Conservation (phyloP, 2,113 vertebrate genomes). For the Ceyx margarethae region DNA sequence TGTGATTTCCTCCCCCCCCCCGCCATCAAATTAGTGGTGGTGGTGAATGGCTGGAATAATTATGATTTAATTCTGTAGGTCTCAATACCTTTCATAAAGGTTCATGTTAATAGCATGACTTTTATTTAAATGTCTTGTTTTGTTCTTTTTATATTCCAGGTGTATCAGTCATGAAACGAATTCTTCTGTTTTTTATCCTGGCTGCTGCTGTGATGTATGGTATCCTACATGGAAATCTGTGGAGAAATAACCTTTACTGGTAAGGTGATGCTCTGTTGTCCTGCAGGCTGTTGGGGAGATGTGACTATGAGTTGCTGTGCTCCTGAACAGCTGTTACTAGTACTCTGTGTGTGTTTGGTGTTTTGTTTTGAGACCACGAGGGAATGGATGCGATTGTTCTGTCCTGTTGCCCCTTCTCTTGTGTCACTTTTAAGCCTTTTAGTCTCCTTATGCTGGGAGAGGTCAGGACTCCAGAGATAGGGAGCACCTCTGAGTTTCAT, state of each 20-base stretch:
- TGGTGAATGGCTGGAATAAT: not conserved
- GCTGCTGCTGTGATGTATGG: conserved; percentile 66
- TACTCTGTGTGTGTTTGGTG: not conserved
- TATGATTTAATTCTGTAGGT: not conserved
- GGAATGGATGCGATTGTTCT: not conserved
- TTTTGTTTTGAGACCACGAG: not conserved
- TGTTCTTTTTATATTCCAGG: conserved; percentile 31
- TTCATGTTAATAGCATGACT: not conserved
- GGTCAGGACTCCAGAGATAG: not conserved
- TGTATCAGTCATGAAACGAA: conserved; percentile 62
- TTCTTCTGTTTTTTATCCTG: conserved; percentile 59
- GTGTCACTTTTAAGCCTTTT: not conserved
- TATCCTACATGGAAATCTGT: conserved; percentile 65
- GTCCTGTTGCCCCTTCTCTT: not conserved
- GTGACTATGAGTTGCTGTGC: not conserved
- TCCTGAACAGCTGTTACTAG: not conserved
- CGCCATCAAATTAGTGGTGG: not conserved
- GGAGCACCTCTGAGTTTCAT: not conserved
- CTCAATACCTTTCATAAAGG: not conserved
- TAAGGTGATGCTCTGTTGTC: not conserved
- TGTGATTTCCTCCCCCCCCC: not conserved
- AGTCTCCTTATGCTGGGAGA: not conserved
- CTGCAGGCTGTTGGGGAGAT: not conserved
- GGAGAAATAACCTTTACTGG: conserved; percentile 63
- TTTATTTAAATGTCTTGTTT: not conserved